Base-by-base conservation (phyloP, 2,888 invertebrate species). In the Agonopterix subpropinquella region DNA sequence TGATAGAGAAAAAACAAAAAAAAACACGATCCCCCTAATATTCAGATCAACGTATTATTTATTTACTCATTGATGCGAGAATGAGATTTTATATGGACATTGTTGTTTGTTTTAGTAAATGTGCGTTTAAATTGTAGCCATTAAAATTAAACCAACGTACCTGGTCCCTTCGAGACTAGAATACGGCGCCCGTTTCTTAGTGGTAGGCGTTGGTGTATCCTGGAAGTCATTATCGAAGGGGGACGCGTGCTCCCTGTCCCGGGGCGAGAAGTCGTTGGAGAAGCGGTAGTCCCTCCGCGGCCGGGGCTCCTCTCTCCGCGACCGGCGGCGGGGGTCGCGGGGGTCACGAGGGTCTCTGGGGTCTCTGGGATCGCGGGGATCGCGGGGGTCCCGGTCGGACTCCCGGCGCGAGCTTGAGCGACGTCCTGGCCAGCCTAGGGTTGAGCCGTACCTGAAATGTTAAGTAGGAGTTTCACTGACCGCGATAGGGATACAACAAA, bases 191-290 rank as follows among this genome's bases (percentile, higher is more conserved):
- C 82, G 64, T 55, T 85, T 87, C 71, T 81, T 85, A 0, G 63
- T 61, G 8, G 51, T 70, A 55, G 62, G 66, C 50, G 86, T 54
- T 1, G 89, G 77, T 8, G 80, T 73, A 42, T 90, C 91, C 0
- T 89, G 85, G 59, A 90, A 91, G 54, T 92, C 91, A 54, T 91
- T 90, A 52, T 92, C 92, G 65, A 92, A 92, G 0, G 91, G 92
- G 43, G 91, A 90, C 18, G 80, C 73, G 48, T 87, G 89, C 10
- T 84, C 86, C 7, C 81, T 65, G 7, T 87, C 88, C 10, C 89
- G 72, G 18, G 91, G 90, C 0, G 90, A 89, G 70, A 92, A 92
- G 66, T 92, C 92, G 59, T 89, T 90, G 11, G 92, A 92, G 70
- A 92, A 91, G 41, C 90, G 73, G 50, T 89, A 89, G 54, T 78